Conservation (phyloP, 2,113 vertebrate genomes). For the Hydrolagus affinis region DNA sequence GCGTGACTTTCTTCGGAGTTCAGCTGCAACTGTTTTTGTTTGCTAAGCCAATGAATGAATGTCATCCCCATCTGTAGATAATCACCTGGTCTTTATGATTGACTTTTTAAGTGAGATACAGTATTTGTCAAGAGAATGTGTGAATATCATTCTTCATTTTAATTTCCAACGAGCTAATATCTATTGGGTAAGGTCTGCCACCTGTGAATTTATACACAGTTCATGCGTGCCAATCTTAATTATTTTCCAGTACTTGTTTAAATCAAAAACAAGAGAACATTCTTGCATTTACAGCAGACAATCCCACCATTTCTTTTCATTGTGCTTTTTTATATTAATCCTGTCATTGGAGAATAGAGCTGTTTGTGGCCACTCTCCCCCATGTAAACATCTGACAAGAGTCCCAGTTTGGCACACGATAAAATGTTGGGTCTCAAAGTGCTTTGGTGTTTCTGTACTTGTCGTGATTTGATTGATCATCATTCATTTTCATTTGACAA, state of each 20-base stretch:
- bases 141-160: not conserved
- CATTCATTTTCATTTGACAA: not conserved
- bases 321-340: not conserved
- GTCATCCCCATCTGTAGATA: slow-evolving; percentile 3
- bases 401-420: not conserved
- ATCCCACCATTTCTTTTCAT: not conserved
- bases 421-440: not conserved
- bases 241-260: slow-evolving; percentile 7
- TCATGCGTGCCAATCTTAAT: slow-evolving; percentile 24
- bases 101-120: slow-evolving; percentile 13
- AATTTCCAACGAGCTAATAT: not conserved
- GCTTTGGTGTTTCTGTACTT: not conserved
- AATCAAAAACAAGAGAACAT: not conserved
- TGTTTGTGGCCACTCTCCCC: not conserved
- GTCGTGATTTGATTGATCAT: not conserved
- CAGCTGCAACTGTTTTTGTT: slow-evolving; percentile 20
- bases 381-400: not conserved
- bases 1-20: not conserved
- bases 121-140: not conserved
- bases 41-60: slow-evolving; percentile 7
- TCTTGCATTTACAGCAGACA: slow-evolving; percentile 4
- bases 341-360: not conserved
- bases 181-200: not conserved
- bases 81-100: not conserved
- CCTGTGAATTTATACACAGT: not conserved